These are phyloP conservation scores for Koerneria pararmatus DNA, from an alignment of 2,888 invertebrate species.

Conservation along the genomic window DNA sequence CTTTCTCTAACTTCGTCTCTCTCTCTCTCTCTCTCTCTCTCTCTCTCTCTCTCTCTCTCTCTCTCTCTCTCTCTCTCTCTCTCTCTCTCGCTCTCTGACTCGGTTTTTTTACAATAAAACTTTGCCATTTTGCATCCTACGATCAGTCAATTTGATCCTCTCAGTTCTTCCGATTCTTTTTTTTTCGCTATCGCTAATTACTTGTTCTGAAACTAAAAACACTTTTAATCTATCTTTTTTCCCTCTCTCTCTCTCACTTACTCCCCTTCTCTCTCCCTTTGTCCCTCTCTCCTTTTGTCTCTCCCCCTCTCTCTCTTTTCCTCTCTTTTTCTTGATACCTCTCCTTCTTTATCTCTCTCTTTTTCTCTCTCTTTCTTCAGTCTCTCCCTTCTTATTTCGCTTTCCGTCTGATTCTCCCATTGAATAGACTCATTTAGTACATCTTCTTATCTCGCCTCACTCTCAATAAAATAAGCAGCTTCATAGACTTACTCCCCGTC, in stretches of 20 bases:
- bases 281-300: constrained; percentile 1
- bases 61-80: background rate
- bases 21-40: background rate
- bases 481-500: too few species aligned
- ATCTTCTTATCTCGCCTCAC: background rate
- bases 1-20: too few species aligned
- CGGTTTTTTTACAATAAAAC: too few species aligned
- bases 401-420: background rate
- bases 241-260: background rate
- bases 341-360: background rate
- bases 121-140: too few species aligned
- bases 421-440: background rate
- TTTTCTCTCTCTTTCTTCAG: background rate
- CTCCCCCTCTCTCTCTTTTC: constrained; percentile 1
- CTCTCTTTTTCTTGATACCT: background rate
- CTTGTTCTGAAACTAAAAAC: background rate
- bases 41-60: constrained; percentile 5
- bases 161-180: too few species aligned
- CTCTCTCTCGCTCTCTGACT: background rate
- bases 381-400: background rate
- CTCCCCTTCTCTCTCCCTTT: constrained; percentile 2
- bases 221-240: background rate
- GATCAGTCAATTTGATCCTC: too few species aligned
- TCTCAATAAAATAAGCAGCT: background rate
- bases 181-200: background rate